phyloP scores from a whole-genome alignment of 2,888 invertebrate genomes.

The Conus canariensis region DNA sequence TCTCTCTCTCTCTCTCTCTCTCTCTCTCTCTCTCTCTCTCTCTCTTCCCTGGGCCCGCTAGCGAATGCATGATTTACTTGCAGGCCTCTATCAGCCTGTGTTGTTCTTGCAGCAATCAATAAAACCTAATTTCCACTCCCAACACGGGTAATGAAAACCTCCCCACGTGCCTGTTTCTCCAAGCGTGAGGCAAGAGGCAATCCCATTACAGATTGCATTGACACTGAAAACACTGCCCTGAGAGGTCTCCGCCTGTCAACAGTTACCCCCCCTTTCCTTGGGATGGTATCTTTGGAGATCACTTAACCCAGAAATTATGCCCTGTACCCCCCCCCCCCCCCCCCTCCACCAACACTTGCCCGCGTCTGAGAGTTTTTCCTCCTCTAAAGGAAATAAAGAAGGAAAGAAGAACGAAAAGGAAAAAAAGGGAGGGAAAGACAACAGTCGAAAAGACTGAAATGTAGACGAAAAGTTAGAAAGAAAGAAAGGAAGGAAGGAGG shows the following conservation, averaged over 20 bases:
- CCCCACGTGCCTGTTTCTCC: background rate
- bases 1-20: no score
- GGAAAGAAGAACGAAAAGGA: background rate
- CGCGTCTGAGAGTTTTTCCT: background rate
- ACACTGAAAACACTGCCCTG: background rate
- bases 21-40: no score
- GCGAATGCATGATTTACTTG: no score
- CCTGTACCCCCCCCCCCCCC: background rate
- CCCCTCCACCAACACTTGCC: no score
- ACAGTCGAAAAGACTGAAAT: background rate
- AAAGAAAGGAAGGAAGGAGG: no score
- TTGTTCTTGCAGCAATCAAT: background rate
- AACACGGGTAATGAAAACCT: background rate
- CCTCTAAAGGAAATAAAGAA: background rate
- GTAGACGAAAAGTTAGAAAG: background rate
- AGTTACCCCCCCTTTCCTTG: background rate
- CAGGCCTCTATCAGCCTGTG: background rate
- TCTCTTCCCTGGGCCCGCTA: no score
- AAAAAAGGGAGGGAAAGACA: no score
- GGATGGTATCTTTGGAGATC: background rate
- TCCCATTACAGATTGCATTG: conserved; percentile 8
- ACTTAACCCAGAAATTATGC: background rate
- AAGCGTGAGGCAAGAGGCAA: conserved; percentile 9
- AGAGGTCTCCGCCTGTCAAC: conserved; percentile 2
- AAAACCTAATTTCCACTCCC: background rate